Percentiles rank a stretch among this genome's conserved stretches.
Conservation (phyloP, 2,888 invertebrate genomes). For the Tenthredo scrophulariae region DNA sequence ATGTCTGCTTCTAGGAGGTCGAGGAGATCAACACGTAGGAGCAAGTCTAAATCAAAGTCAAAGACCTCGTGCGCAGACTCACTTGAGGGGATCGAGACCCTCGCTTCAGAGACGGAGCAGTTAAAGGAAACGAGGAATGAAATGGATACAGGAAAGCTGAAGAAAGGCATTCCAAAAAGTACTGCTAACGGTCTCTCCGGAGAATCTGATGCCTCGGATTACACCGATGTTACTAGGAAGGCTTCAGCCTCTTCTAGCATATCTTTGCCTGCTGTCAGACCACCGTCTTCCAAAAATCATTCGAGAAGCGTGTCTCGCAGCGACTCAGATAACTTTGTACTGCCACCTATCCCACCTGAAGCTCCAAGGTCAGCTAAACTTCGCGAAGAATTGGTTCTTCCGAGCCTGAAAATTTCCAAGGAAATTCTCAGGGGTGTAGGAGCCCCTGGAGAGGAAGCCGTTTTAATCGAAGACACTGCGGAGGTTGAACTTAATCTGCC, state of each 20-base stretch:
- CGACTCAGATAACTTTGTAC: conserved; percentile 63
- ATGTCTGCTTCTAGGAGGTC: conserved; percentile 47
- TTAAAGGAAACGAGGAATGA: conserved; percentile 11
- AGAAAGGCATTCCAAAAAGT: neutral
- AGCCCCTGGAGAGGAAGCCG: conserved; percentile 53
- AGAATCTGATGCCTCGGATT: conserved; percentile 48
- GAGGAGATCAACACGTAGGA: conserved; percentile 26
- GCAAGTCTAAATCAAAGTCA: conserved; percentile 28
- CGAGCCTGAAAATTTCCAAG: conserved; percentile 65
- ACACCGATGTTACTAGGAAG: conserved; percentile 22
- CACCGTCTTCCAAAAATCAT: conserved; percentile 60
- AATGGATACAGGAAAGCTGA: neutral
- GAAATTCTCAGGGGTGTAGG: conserved; percentile 53
- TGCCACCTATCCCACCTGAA: conserved; percentile 73
- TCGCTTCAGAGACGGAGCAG: conserved; percentile 49
- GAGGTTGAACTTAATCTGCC: conserved; percentile 50
- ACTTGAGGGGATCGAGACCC: conserved; percentile 36
- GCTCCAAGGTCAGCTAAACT: conserved; percentile 63
- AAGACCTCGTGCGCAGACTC: conserved; percentile 20
- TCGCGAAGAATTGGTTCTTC: conserved; percentile 67
- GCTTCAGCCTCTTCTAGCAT: conserved; percentile 59
- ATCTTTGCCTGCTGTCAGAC: conserved; percentile 71
- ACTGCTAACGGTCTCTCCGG: conserved; percentile 14
- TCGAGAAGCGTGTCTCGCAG: conserved; percentile 62
- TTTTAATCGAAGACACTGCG: conserved; percentile 26